These are phyloP conservation scores for Argya squamiceps DNA, from an alignment of 2,797 vertebrate species.

Conservation along the genomic window DNA sequence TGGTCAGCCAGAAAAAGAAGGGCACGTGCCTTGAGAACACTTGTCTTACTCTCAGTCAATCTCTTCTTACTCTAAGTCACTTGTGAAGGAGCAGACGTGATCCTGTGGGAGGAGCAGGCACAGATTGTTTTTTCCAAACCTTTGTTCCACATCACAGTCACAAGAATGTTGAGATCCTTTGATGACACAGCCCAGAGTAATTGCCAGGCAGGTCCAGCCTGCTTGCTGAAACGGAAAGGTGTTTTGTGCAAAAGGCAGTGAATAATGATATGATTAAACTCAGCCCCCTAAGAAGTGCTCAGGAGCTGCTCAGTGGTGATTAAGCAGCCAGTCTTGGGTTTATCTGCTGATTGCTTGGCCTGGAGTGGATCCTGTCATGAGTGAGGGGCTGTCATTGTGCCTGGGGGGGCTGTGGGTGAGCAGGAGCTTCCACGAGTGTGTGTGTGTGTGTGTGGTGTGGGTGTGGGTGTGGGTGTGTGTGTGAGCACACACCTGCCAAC, in stretches of 20 bases:
- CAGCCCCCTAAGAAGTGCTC: background rate
- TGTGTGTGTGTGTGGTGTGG: too few relatives aligned
- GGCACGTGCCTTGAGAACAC: background rate
- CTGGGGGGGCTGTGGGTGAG: background rate
- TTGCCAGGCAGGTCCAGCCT: background rate
- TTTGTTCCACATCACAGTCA: background rate
- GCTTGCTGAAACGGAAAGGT: background rate
- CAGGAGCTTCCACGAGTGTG: fast-evolving
- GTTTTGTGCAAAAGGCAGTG: background rate
- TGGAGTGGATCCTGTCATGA: background rate
- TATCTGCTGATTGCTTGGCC: background rate
- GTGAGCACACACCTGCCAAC: background rate
- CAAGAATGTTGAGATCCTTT: background rate
- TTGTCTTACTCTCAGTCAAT: background rate
- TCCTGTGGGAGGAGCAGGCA: background rate
- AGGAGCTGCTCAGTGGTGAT: background rate
- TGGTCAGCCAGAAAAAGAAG: background rate
- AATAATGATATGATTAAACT: slow-evolving; percentile 38
- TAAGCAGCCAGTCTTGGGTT: background rate
- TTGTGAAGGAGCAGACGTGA: background rate
- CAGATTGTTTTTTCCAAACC: background rate
- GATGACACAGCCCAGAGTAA: background rate
- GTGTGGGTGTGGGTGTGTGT: too few relatives aligned
- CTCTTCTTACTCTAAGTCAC: background rate
- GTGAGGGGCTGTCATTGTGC: background rate